These are phyloP conservation scores for Myotis findleyi DNA, from an alignment of 2,797 vertebrate species.

Conservation along the genomic window DNA sequence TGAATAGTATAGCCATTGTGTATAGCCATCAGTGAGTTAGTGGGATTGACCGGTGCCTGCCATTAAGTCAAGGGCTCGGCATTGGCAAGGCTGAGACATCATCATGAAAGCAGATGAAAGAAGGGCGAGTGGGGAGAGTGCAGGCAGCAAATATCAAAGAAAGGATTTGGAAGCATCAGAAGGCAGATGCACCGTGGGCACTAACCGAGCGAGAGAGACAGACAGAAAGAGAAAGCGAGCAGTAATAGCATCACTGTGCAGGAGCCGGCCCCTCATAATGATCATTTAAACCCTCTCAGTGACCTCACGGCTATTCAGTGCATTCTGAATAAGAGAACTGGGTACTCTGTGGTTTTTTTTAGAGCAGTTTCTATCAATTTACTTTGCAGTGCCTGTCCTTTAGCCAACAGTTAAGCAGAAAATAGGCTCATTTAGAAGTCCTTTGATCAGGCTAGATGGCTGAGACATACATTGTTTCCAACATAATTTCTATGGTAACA, in stretches of 20 bases:
- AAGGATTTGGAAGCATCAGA: background rate
- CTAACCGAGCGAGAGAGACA: background rate
- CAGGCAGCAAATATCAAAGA: background rate
- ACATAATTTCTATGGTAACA: conserved; percentile 53
- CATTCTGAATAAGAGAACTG: background rate
- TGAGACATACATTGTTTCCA: conserved; percentile 47
- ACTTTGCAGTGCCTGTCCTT: background rate
- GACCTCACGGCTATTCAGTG: background rate
- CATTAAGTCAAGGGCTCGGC: background rate
- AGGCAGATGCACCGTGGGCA: background rate
- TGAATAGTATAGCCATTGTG: background rate
- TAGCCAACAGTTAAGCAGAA: conserved; percentile 55
- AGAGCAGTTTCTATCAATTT: conserved; percentile 32
- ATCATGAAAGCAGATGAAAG: background rate
- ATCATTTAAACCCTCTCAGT: background rate
- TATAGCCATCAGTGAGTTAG: background rate
- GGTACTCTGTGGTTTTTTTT: background rate
- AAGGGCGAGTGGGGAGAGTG: background rate
- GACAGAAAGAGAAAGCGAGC: background rate
- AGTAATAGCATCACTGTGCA: rapidly evolving
- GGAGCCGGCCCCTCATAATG: background rate
- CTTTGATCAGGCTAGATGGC: conserved; percentile 47
- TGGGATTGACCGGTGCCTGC: background rate
- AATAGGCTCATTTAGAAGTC: conserved; percentile 53
- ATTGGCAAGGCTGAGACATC: background rate